Base-by-base conservation (phyloP, 2,113 vertebrate species). In the Gracilinanus agilis region DNA sequence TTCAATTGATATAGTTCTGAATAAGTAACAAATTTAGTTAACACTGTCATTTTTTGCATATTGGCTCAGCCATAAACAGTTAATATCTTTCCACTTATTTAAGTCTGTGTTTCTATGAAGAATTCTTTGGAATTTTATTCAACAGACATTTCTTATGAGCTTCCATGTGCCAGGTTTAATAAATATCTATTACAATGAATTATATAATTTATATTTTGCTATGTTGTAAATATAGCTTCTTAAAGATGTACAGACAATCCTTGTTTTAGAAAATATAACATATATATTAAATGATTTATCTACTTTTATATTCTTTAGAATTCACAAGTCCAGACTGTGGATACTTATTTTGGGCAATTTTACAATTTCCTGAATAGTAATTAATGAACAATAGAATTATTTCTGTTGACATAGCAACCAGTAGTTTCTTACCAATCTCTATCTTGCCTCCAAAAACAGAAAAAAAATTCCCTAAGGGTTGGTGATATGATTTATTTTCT, bases 351-450 rank as follows among this genome's bases (percentile, higher is more conserved):
- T 96, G 95, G 55, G 91, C 93, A 53, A 96, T 97, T 93, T 93
- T 91, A 67, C 96, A 95, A 96, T 95, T 95, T 97, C 95, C 95
- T 96, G 95, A 97, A 98, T 94, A 94, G 94, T 96, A 98, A 94
- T 98, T 98, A 98, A 95, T 94, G 96, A 98, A 97, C 96, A 98
- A 97, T 98, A 96, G 94, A 96, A 67, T 93, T 97, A 54, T 53
- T 89, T 24, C 96, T 91, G 92, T 97, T 97, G 97, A 97, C 94
- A 93, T 34, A 98, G 96, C 54, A 98, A 90, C 93, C 91, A 96
- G 55, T 40, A 83, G n/a, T 95, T 97, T 97, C 90, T 97, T 97
- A 93, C 96, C 92, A 92, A 89, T 94, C 44, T 92, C 93, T 34
- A 23, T 89, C 21, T 93, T 95, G 91, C 58, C 44, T 88, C 97